Conservation (phyloP, 1,140 invertebrate genomes). For the Conus ventricosus region DNA sequence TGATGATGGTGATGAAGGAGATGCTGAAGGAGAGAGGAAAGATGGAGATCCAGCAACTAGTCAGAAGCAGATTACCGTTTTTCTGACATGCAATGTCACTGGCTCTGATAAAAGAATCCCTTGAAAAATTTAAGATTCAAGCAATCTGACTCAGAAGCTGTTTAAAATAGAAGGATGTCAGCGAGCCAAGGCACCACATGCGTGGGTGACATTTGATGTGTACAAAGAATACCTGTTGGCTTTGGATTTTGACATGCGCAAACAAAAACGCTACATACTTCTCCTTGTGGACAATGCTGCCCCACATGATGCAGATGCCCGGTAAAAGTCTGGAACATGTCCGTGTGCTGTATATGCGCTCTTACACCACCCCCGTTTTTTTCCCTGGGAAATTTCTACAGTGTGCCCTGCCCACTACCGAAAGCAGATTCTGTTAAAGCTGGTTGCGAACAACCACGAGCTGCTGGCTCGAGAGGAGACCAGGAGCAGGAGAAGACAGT, state of each 20-base stretch:
- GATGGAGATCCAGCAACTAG: neutral
- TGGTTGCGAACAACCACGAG: neutral
- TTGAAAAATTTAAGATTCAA: conserved; percentile 10
- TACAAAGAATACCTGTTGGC: conserved; percentile 11
- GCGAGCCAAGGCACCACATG: conserved; percentile 11
- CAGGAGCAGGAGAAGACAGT: neutral
- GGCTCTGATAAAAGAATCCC: conserved; percentile 22
- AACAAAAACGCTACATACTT: conserved; percentile 26
- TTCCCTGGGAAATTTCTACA: conserved; percentile 28
- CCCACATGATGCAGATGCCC: conserved; percentile 7
- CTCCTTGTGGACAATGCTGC: conserved; percentile 28
- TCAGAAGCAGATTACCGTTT: conserved; percentile 17
- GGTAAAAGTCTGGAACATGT: conserved; percentile 29
- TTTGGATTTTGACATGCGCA: conserved; percentile 29
- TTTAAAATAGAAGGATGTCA: neutral
- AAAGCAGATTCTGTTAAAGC: conserved; percentile 23
- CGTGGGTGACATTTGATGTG: conserved; percentile 28
- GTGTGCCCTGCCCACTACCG: conserved; percentile 23
- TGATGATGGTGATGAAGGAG: neutral
- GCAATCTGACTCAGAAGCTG: neutral
- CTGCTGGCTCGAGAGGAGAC: neutral
- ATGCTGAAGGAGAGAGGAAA: neutral
- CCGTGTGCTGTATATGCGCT: conserved; percentile 27
- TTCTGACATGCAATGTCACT: conserved; percentile 28
- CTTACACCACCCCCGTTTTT: conserved; percentile 33